phyloP scores from a whole-genome alignment of 2,113 vertebrate species.

The Hyperopisus bebe region DNA sequence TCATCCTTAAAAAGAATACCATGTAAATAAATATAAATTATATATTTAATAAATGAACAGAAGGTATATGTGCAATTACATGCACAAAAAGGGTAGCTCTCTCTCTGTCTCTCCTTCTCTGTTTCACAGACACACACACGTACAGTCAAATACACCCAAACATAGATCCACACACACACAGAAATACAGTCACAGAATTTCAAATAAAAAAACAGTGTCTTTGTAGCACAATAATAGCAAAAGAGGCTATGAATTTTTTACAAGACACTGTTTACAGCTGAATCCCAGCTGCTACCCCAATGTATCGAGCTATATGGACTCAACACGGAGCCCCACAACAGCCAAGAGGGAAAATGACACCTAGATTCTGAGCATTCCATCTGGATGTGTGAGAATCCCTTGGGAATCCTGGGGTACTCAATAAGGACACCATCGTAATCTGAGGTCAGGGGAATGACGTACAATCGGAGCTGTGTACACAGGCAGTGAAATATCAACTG shows the following conservation, averaged over 20 bases:
- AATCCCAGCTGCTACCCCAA: conserved; percentile 35
- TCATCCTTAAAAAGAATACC: neutral
- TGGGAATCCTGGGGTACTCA: conserved; percentile 33
- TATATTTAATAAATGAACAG: neutral
- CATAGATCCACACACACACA: neutral
- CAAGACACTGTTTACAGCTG: conserved; percentile 1
- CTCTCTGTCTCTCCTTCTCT: no score
- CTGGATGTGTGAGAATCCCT: conserved; percentile 54
- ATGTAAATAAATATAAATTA: neutral
- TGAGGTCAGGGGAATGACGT: conserved; percentile 57
- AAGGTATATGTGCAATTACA: neutral
- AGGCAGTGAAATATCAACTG: conserved; percentile 25
- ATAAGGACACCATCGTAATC: conserved; percentile 32
- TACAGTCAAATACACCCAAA: neutral
- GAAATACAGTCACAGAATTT: neutral
- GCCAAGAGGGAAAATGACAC: conserved; percentile 41
- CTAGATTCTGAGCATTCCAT: conserved; percentile 57
- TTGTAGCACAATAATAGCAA: neutral
- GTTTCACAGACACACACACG: neutral
- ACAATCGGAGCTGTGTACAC: conserved; percentile 28
- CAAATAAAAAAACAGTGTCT: neutral
- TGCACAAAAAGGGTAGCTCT: neutral
- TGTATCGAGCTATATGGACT: conserved; percentile 22
- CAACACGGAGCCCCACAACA: conserved; percentile 23
- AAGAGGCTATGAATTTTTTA: neutral